Evolutionary conservation across 2,113 vertebrate species (phyloP), one percentile per base, ranked within the genome.

Genomic region (Myiagra hebetior): DNA sequence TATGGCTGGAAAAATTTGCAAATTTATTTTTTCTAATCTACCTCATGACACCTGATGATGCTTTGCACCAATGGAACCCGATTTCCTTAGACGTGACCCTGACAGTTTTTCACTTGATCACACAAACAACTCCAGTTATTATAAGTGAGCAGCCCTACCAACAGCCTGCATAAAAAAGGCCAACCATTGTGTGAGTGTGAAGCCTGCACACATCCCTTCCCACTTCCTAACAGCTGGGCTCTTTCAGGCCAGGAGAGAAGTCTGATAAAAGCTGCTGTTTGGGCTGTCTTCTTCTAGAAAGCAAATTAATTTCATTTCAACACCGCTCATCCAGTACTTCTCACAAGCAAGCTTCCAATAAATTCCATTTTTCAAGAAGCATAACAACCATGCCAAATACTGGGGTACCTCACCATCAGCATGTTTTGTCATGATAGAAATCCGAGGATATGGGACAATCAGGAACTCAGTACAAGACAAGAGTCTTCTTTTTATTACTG

Each of bases 1-100:
- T 65, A 91, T 13, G 9, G 68, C 41, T 88, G 63, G 78, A 89
- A 91, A 85, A 31, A 39, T 12, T 35, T 57, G 55, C 57, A 74
- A 49, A 91, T 77, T 72, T 92, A 63, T 95, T 92, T 96, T 94
- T 93, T 88, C 67, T 85, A 15, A 81, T 55, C 80, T 84, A 30
- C 62, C 63, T 74, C 55, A 15, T 83, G 67, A 82, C 44, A 94
- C 68, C 78, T 96, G 89, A 79, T 83, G 91, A 52, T 52, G 30
- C 15, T 83, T 57, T 89, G 49, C 9, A 9, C 56, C 68, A 56
- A 35, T 17, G 35, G 67, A 85, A 80, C 22, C 6, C 0, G 0
- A 47, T 67, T 77, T 95, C 47, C 77, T 70, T 33, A 53, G 37
- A 37, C 46, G 28, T 0, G 5, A 69, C 50, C 68, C 74, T 74